Base-by-base conservation (phyloP, 2,797 vertebrate species). In the Typhlichthys subterraneus region DNA sequence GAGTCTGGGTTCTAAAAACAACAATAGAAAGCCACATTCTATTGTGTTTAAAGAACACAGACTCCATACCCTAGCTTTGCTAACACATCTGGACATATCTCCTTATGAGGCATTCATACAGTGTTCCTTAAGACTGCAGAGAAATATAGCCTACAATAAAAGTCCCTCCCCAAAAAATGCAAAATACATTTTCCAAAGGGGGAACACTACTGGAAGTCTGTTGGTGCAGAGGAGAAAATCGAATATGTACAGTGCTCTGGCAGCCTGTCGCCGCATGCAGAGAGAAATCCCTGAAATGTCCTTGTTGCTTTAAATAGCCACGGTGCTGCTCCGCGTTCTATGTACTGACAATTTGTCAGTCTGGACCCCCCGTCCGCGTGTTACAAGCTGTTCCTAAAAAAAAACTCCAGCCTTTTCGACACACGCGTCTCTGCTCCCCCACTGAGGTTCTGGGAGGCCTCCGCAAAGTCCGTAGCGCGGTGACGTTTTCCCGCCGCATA, bases 401-500 rank as follows among this genome's bases (percentile, higher is more conserved):
- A 69, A 79, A 76, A 69, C 54, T 50, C 15, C 49, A 0, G 3
- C 38, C 66, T 78, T 59, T 81, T 79, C 60, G 19, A 67, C 64
- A 60, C 52, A 45, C 48, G 63, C 62, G 69, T 62, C 72, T 80
- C 61, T 65, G 12, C 53, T 62, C 57, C 12, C 54, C 62, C 57
- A 1, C 50, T 11, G 59, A 53, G 53, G 56, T 59, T 69, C 70
- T 65, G 74, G 72, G 31, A 51, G 60, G 75, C 53, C 61, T 57
- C 23, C 57, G 63, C 57, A 67, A 70, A 67, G 69, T 81, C 54
- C 63, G 45, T 31, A n/a, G 70, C 72, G 56, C 29, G 12, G 15
- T 59, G 63, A 78, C 70, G 75, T 68, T 63, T 73, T 51, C 49
- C 72, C 83, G 79, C 82, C 84, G 84, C 72, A 46, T 67, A 75